Percentiles rank a stretch among this genome's conserved stretches.
Evolutionary conservation across 1,140 invertebrate species (phyloP).

Genomic region (Ctenoplectra terminalis): DNA sequence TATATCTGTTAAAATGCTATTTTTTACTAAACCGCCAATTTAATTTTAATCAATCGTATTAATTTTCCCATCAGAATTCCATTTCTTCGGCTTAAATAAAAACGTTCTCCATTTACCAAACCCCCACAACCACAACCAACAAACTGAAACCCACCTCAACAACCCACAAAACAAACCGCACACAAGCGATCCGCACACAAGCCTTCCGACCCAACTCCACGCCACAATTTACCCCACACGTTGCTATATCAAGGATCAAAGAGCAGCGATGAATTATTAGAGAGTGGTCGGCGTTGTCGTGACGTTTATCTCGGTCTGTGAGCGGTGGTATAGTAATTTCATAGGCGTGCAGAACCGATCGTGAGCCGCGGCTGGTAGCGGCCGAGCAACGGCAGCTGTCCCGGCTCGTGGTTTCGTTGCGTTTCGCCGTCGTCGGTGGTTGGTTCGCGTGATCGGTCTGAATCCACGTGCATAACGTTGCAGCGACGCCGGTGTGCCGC

Average conservation of each 20-base stretch:
- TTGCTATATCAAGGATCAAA: slow-evolving; percentile 7
- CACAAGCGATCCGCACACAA: too few species aligned
- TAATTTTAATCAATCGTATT: too few species aligned
- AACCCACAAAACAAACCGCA: not conserved
- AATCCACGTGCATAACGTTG: slow-evolving; percentile 57
- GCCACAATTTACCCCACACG: not conserved
- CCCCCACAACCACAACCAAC: too few species aligned
- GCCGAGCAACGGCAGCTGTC: not conserved
- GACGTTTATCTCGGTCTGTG: slow-evolving; percentile 27
- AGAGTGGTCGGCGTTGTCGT: slow-evolving; percentile 2
- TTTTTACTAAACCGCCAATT: too few species aligned
- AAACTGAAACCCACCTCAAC: not conserved
- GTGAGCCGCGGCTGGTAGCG: slow-evolving; percentile 20
- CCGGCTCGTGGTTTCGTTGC: too few species aligned
- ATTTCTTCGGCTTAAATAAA: too few species aligned
- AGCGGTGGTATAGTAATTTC: too few species aligned
- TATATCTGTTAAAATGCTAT: too few species aligned
- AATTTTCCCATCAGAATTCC: too few species aligned
- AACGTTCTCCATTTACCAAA: too few species aligned
- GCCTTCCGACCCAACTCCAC: not conserved
- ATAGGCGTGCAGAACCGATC: slow-evolving; percentile 28
- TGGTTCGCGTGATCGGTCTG: slow-evolving; percentile 63
- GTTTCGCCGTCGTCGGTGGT: not conserved
- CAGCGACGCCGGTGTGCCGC: slow-evolving; percentile 38
- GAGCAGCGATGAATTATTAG: slow-evolving; percentile 24